Evolutionary conservation across 2,888 invertebrate genomes (phyloP).

Genomic region (Dioctria rufipes): DNA sequence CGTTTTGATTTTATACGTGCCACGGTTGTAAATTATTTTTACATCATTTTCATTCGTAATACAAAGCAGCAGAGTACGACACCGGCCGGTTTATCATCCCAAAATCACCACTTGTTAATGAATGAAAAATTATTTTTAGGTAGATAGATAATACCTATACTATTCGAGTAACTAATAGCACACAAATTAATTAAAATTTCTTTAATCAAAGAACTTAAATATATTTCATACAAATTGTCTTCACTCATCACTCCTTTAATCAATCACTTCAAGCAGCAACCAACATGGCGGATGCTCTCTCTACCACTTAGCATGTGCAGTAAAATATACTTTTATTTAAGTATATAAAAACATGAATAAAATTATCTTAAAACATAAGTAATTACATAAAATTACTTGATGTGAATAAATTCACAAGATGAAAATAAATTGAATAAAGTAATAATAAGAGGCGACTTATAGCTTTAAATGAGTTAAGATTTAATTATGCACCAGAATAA

Average conservation of each 20-base stretch:
- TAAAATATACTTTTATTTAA: constrained; percentile 33
- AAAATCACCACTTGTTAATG: neutral
- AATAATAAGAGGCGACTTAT: too few relatives aligned
- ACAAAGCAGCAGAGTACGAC: neutral
- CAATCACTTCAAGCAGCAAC: constrained; percentile 23
- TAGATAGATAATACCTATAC: too few relatives aligned
- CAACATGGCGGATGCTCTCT: neutral
- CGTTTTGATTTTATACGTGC: constrained; percentile 65
- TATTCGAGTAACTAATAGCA: neutral
- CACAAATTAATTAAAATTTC: neutral
- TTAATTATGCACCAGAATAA: too few relatives aligned
- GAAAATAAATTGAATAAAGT: neutral
- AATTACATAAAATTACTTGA: neutral
- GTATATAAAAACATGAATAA: constrained; percentile 36
- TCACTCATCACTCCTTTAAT: constrained; percentile 19
- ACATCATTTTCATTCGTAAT: neutral
- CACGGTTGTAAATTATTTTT: constrained; percentile 39
- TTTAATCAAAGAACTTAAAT: constrained; percentile 9
- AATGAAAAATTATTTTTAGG: neutral
- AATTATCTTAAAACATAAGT: constrained; percentile 33
- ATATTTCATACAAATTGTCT: neutral
- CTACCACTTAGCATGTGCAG: constrained; percentile 33
- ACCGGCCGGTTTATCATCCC: neutral
- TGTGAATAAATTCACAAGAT: neutral
- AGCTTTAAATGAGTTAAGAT: too few relatives aligned